Evolutionary conservation across 2,113 vertebrate genomes (phyloP), one percentile per base, ranked within the genome.

Genomic region (Brachirus orientalis): DNA sequence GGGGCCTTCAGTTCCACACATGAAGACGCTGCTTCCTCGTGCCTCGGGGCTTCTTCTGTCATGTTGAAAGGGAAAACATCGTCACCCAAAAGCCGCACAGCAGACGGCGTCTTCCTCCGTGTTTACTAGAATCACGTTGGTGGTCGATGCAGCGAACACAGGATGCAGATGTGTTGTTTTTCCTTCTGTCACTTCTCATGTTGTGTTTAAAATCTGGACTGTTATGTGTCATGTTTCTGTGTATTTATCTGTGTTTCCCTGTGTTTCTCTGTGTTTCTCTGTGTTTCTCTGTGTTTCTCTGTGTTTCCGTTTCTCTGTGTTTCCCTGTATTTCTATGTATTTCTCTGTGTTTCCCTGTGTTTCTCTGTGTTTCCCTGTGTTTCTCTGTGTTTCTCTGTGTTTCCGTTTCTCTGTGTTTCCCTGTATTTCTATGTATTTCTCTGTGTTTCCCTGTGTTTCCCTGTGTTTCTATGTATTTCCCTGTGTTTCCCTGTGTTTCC

Each of bases 111-210:
- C 28, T 55, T 50, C 18, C 43, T 62, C 53, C 12, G 17, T 11
- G 57, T 72, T 54, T 67, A 59, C 11, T 14, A 35, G 10, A 73
- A 50, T 61, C 51, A n/a, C n/a, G n/a, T 12, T n/a, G 14, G 40
- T 48, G 10, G 44, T 55, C 1, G 41, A 20, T 28, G 14, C 41
- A 40, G 18, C 16, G 17, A 71, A 54, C 28, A 28, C 50, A 57
- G 1, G 45, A 60, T 48, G 17, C 33, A 61, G 37, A 62, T 59
- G 55, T 50, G 60, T 45, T 14, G n/a, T 12, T 28, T 35, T 40
- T 19, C n/a, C 11, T 10, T 13, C 38, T 13, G 4, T 28, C n/a
- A n/a, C n/a, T n/a, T n/a, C n/a, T n/a, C n/a, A n/a, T n/a, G n/a
- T n/a, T n/a, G n/a, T n/a, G n/a, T 28, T 5, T 3, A 5, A 28